Percentiles rank a stretch among this genome's conserved stretches.
Evolutionary conservation across 2,113 vertebrate genomes (phyloP).

Genomic region (Brienomyrus longianalis): DNA sequence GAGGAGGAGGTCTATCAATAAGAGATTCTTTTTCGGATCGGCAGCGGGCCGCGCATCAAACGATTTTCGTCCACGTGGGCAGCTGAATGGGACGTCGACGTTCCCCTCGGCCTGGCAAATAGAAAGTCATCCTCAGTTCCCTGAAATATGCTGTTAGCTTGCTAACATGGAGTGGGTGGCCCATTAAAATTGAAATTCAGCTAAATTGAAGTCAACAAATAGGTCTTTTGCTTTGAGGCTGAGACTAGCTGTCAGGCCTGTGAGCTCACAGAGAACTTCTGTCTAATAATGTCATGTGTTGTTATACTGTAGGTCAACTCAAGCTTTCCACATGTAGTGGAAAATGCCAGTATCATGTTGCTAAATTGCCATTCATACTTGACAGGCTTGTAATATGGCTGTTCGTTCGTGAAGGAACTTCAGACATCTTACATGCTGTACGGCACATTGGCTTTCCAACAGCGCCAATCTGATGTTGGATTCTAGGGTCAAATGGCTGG

Average conservation of each 20-base stretch:
- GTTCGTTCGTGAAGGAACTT: background rate
- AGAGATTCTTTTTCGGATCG: background rate
- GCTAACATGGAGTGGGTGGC: background rate
- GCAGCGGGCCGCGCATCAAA: background rate
- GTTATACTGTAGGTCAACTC: background rate
- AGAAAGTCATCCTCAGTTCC: background rate
- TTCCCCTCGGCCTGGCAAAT: background rate
- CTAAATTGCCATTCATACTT: background rate
- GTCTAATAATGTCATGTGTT: background rate
- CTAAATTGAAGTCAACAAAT: background rate
- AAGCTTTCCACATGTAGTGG: background rate
- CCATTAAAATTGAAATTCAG: background rate
- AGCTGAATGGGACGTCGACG: background rate
- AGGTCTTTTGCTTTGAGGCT: background rate
- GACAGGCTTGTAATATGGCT: background rate
- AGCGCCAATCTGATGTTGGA: background rate
- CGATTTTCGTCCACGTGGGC: background rate
- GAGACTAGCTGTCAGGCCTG: background rate
- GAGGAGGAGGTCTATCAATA: background rate
- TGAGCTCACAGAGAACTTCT: background rate
- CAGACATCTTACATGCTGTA: background rate
- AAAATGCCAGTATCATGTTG: background rate
- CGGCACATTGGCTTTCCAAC: background rate
- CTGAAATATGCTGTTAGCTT: background rate
- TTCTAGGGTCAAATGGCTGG: background rate